Evolutionary conservation across 2,797 vertebrate species (phyloP).

Genomic region (Prionace glauca): DNA sequence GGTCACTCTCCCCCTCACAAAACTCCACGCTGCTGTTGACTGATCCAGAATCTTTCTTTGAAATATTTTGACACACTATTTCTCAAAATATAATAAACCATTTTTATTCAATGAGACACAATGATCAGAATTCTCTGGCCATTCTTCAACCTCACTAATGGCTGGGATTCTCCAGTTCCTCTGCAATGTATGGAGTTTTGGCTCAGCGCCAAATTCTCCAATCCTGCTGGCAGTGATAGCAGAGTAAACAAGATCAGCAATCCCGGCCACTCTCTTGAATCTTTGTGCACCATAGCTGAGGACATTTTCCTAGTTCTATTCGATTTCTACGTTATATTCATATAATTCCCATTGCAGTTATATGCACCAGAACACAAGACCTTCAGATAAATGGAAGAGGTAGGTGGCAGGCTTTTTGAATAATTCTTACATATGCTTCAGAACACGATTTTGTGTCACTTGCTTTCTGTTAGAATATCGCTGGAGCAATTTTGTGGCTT

Average conservation of each 20-base stretch:
- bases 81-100: not conserved
- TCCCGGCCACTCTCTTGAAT: not conserved
- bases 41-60: not conserved
- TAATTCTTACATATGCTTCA: not conserved
- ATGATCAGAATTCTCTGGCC: too few species aligned
- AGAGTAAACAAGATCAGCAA: too few species aligned
- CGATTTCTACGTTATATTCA: too few species aligned
- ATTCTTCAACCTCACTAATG: too few species aligned
- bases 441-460: slow-evolving; percentile 49
- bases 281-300: not conserved
- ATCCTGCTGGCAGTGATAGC: too few species aligned
- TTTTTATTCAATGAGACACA: not conserved
- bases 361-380: not conserved
- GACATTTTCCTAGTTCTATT: not conserved
- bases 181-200: too few species aligned
- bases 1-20: not conserved
- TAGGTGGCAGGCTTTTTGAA: too few species aligned
- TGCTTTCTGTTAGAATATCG: slow-evolving; percentile 66
- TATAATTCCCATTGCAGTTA: not conserved
- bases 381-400: too few species aligned
- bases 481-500: slow-evolving; percentile 66
- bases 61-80: not conserved
- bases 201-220: too few species aligned
- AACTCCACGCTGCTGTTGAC: not conserved
- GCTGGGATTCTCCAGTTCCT: too few species aligned